Conservation (phyloP, 2,113 vertebrate species). For the Patagioenas fasciata region DNA sequence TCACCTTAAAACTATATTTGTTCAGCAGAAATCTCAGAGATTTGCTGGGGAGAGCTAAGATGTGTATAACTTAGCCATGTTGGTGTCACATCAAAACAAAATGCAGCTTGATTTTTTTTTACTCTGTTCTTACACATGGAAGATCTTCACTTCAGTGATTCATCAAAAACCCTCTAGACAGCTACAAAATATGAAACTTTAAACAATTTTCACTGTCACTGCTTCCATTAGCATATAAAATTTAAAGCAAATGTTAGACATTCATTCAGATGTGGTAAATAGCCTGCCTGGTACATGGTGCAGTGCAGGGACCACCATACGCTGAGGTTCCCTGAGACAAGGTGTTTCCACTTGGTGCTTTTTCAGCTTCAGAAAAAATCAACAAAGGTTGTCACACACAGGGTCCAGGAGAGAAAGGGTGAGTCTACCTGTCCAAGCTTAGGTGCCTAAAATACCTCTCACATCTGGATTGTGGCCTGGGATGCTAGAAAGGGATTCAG, state of each 20-base stretch:
- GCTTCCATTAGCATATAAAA: background rate
- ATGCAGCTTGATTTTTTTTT: background rate
- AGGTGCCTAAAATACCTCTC: background rate
- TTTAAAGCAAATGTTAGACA: background rate
- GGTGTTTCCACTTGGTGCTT: background rate
- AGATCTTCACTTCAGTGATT: background rate
- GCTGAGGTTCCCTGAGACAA: background rate
- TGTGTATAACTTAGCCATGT: background rate
- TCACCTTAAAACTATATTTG: background rate
- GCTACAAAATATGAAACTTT: conserved; percentile 13
- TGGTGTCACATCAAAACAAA: background rate
- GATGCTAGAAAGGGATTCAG: background rate
- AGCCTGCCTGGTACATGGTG: background rate
- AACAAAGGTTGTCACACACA: background rate
- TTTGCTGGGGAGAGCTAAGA: background rate
- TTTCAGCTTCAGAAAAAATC: background rate
- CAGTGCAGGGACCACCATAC: background rate
- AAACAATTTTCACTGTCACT: background rate
- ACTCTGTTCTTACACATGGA: background rate
- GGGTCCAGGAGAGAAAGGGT: background rate
- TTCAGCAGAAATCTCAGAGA: background rate
- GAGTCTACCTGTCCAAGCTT: background rate
- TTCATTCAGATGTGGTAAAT: background rate
- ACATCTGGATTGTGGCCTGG: background rate
- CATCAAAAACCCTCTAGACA: conserved; percentile 1